These are phyloP conservation scores for Panulirus ornatus DNA, from an alignment of 1,140 invertebrate species.

Conservation along the genomic window DNA sequence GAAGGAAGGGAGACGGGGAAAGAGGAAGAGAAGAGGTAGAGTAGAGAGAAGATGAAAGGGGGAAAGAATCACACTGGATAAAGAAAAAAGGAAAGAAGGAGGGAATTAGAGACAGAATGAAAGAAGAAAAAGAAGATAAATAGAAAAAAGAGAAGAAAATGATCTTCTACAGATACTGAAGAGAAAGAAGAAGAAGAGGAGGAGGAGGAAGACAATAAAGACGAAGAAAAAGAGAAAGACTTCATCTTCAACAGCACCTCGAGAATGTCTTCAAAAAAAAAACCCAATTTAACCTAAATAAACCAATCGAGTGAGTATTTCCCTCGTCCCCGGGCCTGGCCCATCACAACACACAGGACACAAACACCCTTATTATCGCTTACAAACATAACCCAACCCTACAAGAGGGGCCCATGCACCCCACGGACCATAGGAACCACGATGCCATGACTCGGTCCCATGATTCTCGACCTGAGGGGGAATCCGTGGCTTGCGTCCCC, in stretches of 20 bases:
- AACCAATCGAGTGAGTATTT: too few species aligned
- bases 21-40: too few species aligned
- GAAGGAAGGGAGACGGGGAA: too few species aligned
- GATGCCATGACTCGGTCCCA: too few species aligned
- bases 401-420: too few species aligned
- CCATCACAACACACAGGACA: neutral
- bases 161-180: neutral
- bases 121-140: neutral
- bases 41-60: too few species aligned
- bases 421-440: too few species aligned
- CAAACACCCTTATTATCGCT: neutral
- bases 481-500: too few species aligned
- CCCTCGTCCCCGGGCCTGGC: neutral
- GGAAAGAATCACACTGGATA: too few species aligned
- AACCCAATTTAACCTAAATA: neutral
- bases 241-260: neutral
- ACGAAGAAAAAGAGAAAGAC: neutral
- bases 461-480: too few species aligned
- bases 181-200: neutral
- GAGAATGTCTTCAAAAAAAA: neutral
- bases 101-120: constrained; percentile 34
- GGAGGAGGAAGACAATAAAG: neutral
- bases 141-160: neutral
- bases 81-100: too few species aligned
- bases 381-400: too few species aligned